Evolutionary conservation across 2,888 invertebrate genomes (phyloP), one percentile per base, ranked within the genome.

Genomic region (Dynastes hyllus): DNA sequence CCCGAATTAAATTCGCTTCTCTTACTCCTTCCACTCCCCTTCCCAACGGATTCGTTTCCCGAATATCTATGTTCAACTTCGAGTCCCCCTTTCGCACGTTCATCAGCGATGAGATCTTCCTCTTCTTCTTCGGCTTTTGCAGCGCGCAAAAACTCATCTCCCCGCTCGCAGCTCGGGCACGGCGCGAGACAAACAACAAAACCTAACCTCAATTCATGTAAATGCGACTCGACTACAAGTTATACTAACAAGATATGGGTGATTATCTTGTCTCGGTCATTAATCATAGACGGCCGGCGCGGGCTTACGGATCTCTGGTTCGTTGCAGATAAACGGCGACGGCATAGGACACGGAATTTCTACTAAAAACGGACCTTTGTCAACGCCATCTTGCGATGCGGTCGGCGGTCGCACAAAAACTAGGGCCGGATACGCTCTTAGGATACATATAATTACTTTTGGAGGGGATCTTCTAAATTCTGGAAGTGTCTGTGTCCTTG

Each of bases 361-460:
- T 55, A 67, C 80, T 82, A 82, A 84, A 84, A 85, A 84, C 83
- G 66, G 81, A 83, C 84, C 84, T 84, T 84, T 84, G 84, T 85
- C 84, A 85, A 84, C 84, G 83, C 83, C 84, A 84, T 82, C 83
- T 84, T 83, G 83, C 80, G 75, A 66, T 73, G 71, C 77, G 79
- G 65, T 76, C 79, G 70, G 79, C 67, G 80, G 50, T 65, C 70
- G 16, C 37, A n/a, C 58, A 51, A 58, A 58, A 58, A 58, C 55
- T 40, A 40, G 50, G 8, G 16, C 69, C 40, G 11, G 40, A 45
- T 45, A 61, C 22, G 61, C 61, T 61, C 29, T 29, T 58, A 45
- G 61, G 61, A 22, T 22, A 29, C 16, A 27, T 45, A 45, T 45
- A 45, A 45, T 45, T 61, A 61, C 22, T 61, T 61, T 61, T 9